Conservation (phyloP, 2,113 vertebrate species). For the Datnioides undecimradiatus region DNA sequence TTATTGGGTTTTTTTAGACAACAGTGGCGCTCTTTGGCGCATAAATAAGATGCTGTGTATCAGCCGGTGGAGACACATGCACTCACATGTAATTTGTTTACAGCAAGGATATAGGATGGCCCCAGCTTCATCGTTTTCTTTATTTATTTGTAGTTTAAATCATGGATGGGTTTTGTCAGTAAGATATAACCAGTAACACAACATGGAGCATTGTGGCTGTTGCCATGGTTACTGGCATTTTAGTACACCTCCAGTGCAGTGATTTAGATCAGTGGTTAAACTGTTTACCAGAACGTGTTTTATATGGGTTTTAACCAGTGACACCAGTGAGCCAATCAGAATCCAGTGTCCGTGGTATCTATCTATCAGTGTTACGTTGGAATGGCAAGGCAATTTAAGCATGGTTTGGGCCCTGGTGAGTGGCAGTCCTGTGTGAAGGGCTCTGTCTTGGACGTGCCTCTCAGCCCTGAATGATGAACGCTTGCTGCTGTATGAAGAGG, state of each 20-base stretch:
- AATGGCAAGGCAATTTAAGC: slow-evolving; percentile 4
- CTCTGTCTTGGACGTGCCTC: not conserved
- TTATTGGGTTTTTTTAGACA: too few species aligned
- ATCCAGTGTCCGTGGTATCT: not conserved
- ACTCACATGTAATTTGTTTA: too few species aligned
- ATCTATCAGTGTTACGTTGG: slow-evolving; percentile 3
- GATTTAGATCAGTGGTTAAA: not conserved
- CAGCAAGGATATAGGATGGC: too few species aligned
- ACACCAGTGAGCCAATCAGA: not conserved
- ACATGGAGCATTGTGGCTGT: not conserved
- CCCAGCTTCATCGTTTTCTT: too few species aligned
- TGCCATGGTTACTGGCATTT: not conserved
- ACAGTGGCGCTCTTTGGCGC: too few species aligned
- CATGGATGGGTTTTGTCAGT: too few species aligned
- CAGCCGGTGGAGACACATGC: too few species aligned
- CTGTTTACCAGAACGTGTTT: not conserved
- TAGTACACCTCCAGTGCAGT: not conserved
- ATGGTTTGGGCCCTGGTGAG: not conserved
- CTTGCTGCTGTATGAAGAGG: slow-evolving; percentile 13
- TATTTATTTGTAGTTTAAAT: too few species aligned
- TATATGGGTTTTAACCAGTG: not conserved
- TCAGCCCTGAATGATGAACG: not conserved
- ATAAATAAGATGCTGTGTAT: too few species aligned
- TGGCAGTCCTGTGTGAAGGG: not conserved
- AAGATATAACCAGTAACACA: not conserved